These are phyloP conservation scores for Eueides isabella DNA, from an alignment of 1,140 invertebrate genomes.

Conservation along the genomic window DNA sequence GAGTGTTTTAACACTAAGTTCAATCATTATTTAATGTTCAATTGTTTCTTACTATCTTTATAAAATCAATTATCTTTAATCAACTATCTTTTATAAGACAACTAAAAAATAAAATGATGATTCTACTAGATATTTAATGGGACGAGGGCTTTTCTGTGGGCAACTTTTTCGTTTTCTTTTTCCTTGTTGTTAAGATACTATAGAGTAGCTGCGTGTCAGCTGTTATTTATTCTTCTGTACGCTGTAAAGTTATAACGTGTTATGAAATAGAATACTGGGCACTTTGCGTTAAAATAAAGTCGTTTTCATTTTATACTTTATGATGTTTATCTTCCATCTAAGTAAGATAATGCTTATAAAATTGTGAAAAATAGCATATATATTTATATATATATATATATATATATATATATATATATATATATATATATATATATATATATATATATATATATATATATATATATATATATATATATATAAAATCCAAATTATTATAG, in stretches of 20 bases:
- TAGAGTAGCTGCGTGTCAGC: constrained; percentile 33
- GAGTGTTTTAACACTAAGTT: too few relatives aligned
- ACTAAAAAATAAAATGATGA: constrained; percentile 35
- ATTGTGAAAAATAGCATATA: background rate
- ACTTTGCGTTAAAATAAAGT: constrained; percentile 5
- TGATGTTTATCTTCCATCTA: background rate
- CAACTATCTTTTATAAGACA: constrained; percentile 37
- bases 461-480: too few relatives aligned
- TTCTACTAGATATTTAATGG: constrained; percentile 50
- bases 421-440: too few relatives aligned
- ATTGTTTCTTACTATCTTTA: too few relatives aligned
- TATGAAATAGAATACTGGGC: constrained; percentile 12
- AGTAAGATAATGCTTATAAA: background rate
- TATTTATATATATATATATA: too few relatives aligned
- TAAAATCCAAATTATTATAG: too few relatives aligned
- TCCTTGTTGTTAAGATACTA: background rate
- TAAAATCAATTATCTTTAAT: too few relatives aligned
- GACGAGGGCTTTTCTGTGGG: constrained; percentile 42
- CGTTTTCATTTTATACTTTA: background rate
- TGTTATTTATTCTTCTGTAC: constrained; percentile 32
- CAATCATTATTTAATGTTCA: too few relatives aligned
- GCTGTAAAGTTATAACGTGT: constrained; percentile 28
- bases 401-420: too few relatives aligned
- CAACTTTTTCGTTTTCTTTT: constrained; percentile 36
- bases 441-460: too few relatives aligned